Conservation (phyloP, 1,140 invertebrate species). For the Caenorhabditis inopinata region DNA sequence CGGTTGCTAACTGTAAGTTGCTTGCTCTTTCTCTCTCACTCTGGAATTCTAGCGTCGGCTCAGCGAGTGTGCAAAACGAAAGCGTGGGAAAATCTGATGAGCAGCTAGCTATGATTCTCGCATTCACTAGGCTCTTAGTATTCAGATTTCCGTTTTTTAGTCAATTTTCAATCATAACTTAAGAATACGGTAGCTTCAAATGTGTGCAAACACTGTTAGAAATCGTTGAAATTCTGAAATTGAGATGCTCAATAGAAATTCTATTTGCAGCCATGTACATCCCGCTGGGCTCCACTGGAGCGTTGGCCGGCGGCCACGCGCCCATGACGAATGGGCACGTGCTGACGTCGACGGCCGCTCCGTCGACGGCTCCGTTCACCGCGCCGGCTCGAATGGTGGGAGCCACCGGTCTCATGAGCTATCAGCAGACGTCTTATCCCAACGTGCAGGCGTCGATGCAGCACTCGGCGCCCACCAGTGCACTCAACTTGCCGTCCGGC, state of each 20-base stretch:
- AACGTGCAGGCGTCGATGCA: constrained; percentile 49
- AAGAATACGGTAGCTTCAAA: too few relatives aligned
- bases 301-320: not conserved
- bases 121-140: too few relatives aligned
- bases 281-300: not conserved
- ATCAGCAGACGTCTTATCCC: constrained; percentile 66
- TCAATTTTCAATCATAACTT: too few relatives aligned
- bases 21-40: too few relatives aligned
- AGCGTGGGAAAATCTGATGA: too few relatives aligned
- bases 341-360: not conserved
- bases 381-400: not conserved
- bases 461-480: constrained; percentile 67
- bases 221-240: not conserved
- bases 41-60: too few relatives aligned
- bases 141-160: too few relatives aligned
- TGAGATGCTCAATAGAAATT: not conserved
- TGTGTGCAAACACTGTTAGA: too few relatives aligned
- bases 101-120: too few relatives aligned
- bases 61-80: too few relatives aligned
- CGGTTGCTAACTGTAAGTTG: not conserved
- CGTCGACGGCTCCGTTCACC: not conserved
- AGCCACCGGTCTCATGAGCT: constrained; percentile 3
- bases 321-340: not conserved
- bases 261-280: not conserved
- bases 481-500: not conserved